A percentile compares a stretch with the other conserved stretches of the same genome.
These are phyloP conservation scores for Lacerta agilis DNA, from an alignment of 2,797 vertebrate species.

Conservation along the genomic window DNA sequence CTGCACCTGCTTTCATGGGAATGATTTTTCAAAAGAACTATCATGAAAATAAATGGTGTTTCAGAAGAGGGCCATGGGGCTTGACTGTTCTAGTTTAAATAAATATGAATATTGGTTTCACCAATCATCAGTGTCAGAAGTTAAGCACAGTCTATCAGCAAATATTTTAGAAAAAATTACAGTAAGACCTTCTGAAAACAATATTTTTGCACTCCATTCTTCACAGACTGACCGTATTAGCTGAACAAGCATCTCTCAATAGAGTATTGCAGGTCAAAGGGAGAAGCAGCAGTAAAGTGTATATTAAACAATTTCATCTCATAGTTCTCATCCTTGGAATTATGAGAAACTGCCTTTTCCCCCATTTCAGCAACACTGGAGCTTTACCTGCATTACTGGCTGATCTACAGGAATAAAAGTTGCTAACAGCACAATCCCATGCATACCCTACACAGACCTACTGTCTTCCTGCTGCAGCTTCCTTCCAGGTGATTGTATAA, in stretches of 20 bases:
- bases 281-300: conserved; percentile 47
- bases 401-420: conserved; percentile 34
- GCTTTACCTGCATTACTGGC: not conserved
- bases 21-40: not conserved
- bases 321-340: conserved; percentile 21
- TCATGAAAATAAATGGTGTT: not conserved
- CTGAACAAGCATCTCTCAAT: conserved; percentile 15
- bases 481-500: no score
- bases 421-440: not conserved
- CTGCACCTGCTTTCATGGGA: not conserved
- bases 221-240: conserved; percentile 7
- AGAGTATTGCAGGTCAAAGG: conserved; percentile 21
- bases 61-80: not conserved
- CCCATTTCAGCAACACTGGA: not conserved
- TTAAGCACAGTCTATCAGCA: conserved; percentile 40
- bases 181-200: not conserved
- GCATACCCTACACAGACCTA: not conserved
- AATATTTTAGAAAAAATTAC: not conserved
- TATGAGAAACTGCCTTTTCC: conserved; percentile 16
- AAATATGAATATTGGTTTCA: not conserved
- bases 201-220: conserved; percentile 21
- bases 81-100: conserved; percentile 30
- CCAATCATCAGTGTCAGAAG: conserved; percentile 19
- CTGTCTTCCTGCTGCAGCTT: no score
- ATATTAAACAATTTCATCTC: conserved; percentile 48